These are phyloP conservation scores for Saccostrea cuccullata DNA, from an alignment of 1,140 invertebrate genomes.

Conservation along the genomic window DNA sequence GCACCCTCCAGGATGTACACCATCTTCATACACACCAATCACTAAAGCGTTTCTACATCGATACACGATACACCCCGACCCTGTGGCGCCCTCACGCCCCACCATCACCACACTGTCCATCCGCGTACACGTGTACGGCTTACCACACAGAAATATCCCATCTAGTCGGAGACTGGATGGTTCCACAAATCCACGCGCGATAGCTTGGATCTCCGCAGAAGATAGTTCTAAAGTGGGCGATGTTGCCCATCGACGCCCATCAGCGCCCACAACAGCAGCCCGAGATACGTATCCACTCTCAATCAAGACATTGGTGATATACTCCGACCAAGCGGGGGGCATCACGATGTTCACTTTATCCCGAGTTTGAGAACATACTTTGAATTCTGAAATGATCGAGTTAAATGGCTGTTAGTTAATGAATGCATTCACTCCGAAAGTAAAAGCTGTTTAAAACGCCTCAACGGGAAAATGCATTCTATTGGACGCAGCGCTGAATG, in stretches of 20 bases:
- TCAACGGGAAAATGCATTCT: slow-evolving; percentile 24
- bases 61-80: slow-evolving; percentile 66
- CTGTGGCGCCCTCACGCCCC: slow-evolving; percentile 60
- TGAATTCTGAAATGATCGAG: neutral
- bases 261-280: slow-evolving; percentile 63
- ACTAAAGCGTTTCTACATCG: slow-evolving; percentile 63
- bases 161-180: slow-evolving; percentile 57
- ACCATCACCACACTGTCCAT: slow-evolving; percentile 63
- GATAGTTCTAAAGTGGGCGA: slow-evolving; percentile 59
- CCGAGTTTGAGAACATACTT: neutral
- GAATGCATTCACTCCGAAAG: slow-evolving; percentile 29
- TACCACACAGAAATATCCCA: slow-evolving; percentile 58
- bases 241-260: slow-evolving; percentile 64
- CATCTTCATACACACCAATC: slow-evolving; percentile 67
- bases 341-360: slow-evolving; percentile 47
- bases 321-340: slow-evolving; percentile 68
- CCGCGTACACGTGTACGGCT: slow-evolving; percentile 64
- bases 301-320: slow-evolving; percentile 64
- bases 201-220: slow-evolving; percentile 51
- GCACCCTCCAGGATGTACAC: slow-evolving; percentile 65
- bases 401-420: slow-evolving; percentile 24
- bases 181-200: slow-evolving; percentile 64
- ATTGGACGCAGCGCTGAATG: neutral
- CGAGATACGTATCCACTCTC: slow-evolving; percentile 66
- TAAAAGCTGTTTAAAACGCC: slow-evolving; percentile 28